These are phyloP conservation scores for Streptopelia turtur DNA, from an alignment of 2,797 vertebrate genomes.

Conservation along the genomic window DNA sequence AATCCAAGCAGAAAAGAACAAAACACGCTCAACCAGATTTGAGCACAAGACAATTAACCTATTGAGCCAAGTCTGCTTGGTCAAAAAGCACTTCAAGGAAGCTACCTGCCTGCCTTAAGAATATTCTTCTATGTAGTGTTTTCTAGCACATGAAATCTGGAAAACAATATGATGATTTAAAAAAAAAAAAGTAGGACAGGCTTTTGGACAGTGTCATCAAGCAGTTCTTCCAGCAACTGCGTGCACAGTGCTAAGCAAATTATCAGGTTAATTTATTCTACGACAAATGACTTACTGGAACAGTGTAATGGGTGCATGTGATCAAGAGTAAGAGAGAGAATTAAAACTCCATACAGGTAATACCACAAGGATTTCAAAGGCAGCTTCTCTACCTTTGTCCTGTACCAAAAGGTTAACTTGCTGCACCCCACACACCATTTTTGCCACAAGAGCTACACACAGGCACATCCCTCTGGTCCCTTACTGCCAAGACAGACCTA, in stretches of 20 bases:
- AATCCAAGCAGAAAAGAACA: background rate
- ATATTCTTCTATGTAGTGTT: background rate
- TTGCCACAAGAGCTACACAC: constrained; percentile 33
- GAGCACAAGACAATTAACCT: background rate
- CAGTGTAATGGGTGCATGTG: rapidly evolving
- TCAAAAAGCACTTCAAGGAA: background rate
- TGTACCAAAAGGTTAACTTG: background rate
- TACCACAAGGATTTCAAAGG: background rate
- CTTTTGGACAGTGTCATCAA: background rate
- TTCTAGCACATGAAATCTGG: background rate
- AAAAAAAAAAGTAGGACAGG: no score
- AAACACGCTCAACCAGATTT: constrained; percentile 9
- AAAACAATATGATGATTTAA: background rate
- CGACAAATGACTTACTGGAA: background rate
- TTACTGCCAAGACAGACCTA: constrained; percentile 6
- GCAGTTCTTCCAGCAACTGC: background rate
- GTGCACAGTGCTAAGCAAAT: background rate
- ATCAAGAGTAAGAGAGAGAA: background rate
- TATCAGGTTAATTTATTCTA: background rate
- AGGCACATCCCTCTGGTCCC: background rate
- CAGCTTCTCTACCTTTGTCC: background rate
- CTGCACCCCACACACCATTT: background rate
- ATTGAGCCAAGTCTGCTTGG: background rate
- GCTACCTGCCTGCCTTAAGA: background rate
- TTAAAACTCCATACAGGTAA: background rate